Evolutionary conservation across 2,888 invertebrate species (phyloP), one percentile per base, ranked within the genome.

Genomic region (Andrena fulva): DNA sequence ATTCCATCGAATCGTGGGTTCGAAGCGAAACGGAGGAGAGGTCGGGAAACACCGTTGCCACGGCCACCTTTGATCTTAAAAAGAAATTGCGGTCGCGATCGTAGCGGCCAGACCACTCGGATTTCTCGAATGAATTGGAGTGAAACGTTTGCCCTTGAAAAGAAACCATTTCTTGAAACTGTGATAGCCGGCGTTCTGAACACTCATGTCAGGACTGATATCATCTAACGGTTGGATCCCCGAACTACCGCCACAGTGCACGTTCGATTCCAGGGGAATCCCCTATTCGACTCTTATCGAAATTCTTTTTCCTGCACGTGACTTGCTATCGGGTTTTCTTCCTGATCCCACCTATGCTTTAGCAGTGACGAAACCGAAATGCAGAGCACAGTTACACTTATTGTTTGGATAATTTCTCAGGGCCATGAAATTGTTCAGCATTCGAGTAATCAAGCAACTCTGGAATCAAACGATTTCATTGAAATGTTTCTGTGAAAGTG

Each of bases 51-150:
- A 42, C 42, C 42, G 54, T 68, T 20, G 20, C 20, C n/a, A 6
- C 12, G 7, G 12, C 12, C 54, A 54, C 20, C 54, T 68, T 68
- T 68, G 54, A 68, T 68, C 68, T 68, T 33, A 24, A 68, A 54
- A 24, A 42, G 33, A 68, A 52, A 52, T 52, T 54, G 68, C 68
- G 68, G 33, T 54, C 68, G 31, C 54, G 24, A 68, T 68, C 54
- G 68, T 35, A 33, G 33, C 10, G 33, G 54, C 31, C 8, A 31
- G 6, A 31, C n/a, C n/a, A 31, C 20, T 12, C 31, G 20, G 54
- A 33, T 54, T 64, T 42, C 42, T 64, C 20, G 42, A 16, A 64
- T 64, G 42, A 42, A 50, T 68, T 33, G 24, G 33, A 68, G 48
- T 16, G 54, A 35, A 68, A 68, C 68, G 48, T 33, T 31, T 27